Base-by-base conservation (phyloP, 2,888 invertebrate species). In the Hydrotaea diabolus region DNA sequence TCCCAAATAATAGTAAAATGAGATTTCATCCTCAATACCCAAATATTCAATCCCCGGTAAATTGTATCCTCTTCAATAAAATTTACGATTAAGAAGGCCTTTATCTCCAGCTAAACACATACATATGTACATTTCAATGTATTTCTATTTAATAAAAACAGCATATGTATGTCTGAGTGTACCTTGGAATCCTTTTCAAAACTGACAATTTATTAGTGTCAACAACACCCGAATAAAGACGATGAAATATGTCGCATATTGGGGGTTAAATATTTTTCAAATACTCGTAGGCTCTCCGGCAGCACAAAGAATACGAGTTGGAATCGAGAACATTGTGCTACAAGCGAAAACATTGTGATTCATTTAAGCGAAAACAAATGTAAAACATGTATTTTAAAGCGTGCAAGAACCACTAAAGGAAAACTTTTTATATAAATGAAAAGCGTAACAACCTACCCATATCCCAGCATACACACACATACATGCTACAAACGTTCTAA, bases 341-440 rank as follows among this genome's bases (percentile, higher is more conserved):
- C 13, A 43, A 43, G 15, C n/a, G 49, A 49, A 2, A n/a, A 7
- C 49, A n/a, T 13, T 15, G n/a, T 49, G 71, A 71, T 71, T 71
- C 53, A 71, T 71, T 26, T 53, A 26, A 26, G 71, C 31, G 49
- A 53, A 71, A 31, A 71, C 53, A 71, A 71, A 71, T 71, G 49
- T 49, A 53, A 53, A 71, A n/a, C 26, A 71, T 71, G 53, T 71
- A 31, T n/a, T 71, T 71, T 71, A 49, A 26, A 71, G 26, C 71
- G 49, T 71, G 11, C 17, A 31, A 53, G 31, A 11, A 53, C 71
- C 53, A 71, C 71, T 26, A 31, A 53, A 49, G 26, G 53, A 53
- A 71, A 71, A 71, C 17, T 66, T 43, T 66, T 39, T 66, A 66
- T 39, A 66, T 66, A 39, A 66, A 66, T 39, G 66, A 66, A 39